phyloP scores from a whole-genome alignment of 2,113 vertebrate species.

The Sebastes fasciatus region DNA sequence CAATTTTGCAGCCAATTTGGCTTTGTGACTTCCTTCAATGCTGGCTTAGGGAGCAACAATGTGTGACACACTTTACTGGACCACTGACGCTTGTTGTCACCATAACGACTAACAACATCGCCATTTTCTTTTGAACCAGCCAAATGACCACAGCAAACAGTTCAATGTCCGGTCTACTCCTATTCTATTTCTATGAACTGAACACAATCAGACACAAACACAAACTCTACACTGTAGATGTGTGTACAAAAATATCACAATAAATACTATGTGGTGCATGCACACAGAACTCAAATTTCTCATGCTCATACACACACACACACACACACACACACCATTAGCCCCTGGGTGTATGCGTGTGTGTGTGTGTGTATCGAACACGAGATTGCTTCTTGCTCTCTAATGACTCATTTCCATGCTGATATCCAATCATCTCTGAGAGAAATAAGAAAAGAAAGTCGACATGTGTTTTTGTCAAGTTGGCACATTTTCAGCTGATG shows the following conservation, averaged over 20 bases:
- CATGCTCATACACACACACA: not conserved
- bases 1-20: too few relatives aligned
- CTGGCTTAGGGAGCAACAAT: too few relatives aligned
- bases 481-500: constrained; percentile 60
- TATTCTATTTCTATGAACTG: too few relatives aligned
- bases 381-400: constrained; percentile 55
- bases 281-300: constrained; percentile 14
- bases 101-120: too few relatives aligned
- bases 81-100: too few relatives aligned
- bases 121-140: too few relatives aligned
- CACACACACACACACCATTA: constrained; percentile 29
- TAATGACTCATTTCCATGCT: constrained; percentile 60
- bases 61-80: too few relatives aligned
- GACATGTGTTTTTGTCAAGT: constrained; percentile 57
- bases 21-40: too few relatives aligned
- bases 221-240: not conserved
- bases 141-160: too few relatives aligned
- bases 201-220: too few relatives aligned
- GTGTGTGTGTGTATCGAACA: constrained; percentile 24
- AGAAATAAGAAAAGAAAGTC: constrained; percentile 55
- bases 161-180: too few relatives aligned
- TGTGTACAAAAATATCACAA: too few relatives aligned
- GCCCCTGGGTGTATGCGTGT: constrained; percentile 23
- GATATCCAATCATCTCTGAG: constrained; percentile 54
- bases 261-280: not conserved